These are phyloP conservation scores for Nanorana parkeri DNA, from an alignment of 2,113 vertebrate genomes.

Conservation along the genomic window DNA sequence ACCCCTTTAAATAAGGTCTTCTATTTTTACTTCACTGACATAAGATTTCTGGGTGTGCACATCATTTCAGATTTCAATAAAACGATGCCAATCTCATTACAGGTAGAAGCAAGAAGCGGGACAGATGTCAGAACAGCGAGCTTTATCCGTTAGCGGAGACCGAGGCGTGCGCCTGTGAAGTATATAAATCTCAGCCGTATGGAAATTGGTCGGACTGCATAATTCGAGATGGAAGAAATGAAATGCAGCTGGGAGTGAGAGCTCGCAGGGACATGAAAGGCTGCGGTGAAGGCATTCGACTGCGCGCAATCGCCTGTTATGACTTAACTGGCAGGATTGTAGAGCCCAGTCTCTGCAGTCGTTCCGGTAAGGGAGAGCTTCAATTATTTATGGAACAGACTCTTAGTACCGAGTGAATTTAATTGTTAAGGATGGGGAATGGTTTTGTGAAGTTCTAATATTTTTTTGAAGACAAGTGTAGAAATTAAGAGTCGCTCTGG, in stretches of 20 bases:
- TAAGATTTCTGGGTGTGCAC: background rate
- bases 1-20: background rate
- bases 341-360: slow-evolving; percentile 78
- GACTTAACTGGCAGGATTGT: slow-evolving; percentile 79
- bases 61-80: slow-evolving; percentile 2
- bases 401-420: background rate
- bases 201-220: slow-evolving; percentile 96
- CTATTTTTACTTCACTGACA: background rate
- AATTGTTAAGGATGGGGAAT: slow-evolving; percentile 6
- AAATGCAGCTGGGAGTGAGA: slow-evolving; percentile 62
- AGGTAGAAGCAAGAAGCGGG: slow-evolving; percentile 95
- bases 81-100: slow-evolving; percentile 54
- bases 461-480: too few species aligned
- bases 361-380: slow-evolving; percentile 78
- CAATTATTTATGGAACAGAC: background rate
- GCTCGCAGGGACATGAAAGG: slow-evolving; percentile 69
- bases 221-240: slow-evolving; percentile 65
- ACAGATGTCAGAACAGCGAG: slow-evolving; percentile 82
- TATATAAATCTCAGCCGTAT: slow-evolving; percentile 78
- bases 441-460: background rate
- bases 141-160: slow-evolving; percentile 84
- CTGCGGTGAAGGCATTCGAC: slow-evolving; percentile 84
- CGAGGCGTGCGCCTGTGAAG: slow-evolving; percentile 82
- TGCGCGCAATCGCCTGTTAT: slow-evolving; percentile 82
- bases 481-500: too few species aligned